Percentiles rank a stretch among this genome's conserved stretches.
These are phyloP conservation scores for Dysdera silvatica DNA, from an alignment of 1,140 invertebrate species.

Conservation along the genomic window DNA sequence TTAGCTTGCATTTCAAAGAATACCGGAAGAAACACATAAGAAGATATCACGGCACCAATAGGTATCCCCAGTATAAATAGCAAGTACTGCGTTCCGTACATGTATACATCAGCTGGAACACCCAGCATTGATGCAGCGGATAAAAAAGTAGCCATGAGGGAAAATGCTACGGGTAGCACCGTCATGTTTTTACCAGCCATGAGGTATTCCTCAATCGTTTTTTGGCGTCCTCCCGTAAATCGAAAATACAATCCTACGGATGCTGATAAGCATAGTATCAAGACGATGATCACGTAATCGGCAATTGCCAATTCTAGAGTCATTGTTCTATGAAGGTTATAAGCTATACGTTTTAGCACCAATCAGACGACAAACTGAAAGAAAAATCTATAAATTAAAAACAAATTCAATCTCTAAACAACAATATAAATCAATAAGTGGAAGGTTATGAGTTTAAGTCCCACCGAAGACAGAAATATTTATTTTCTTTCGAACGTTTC, in stretches of 20 bases:
- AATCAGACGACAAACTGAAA: too few species aligned
- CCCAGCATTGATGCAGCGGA: constrained; percentile 48
- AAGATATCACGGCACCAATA: constrained; percentile 68
- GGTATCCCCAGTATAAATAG: constrained; percentile 9
- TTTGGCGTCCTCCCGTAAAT: constrained; percentile 58
- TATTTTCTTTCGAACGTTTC: too few species aligned
- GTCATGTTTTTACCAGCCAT: constrained; percentile 75
- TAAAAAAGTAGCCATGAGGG: constrained; percentile 59
- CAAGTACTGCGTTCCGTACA: constrained; percentile 39
- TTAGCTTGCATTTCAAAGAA: constrained; percentile 79
- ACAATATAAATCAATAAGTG: too few species aligned
- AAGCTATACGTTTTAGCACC: too few species aligned
- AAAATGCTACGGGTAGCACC: constrained; percentile 67
- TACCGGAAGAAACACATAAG: constrained; percentile 76
- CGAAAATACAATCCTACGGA: constrained; percentile 56
- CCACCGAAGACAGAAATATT: too few species aligned
- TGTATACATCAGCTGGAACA: constrained; percentile 40
- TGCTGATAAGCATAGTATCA: constrained; percentile 45
- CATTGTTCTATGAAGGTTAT: too few species aligned
- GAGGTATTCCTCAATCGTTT: constrained; percentile 64
- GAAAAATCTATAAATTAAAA: too few species aligned
- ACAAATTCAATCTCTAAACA: too few species aligned
- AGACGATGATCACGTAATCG: constrained; percentile 59
- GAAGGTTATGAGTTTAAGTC: too few species aligned
- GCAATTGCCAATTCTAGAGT: constrained; percentile 8